phyloP scores from a whole-genome alignment of 2,113 vertebrate genomes.

The Seriola quinqueradiata region DNA sequence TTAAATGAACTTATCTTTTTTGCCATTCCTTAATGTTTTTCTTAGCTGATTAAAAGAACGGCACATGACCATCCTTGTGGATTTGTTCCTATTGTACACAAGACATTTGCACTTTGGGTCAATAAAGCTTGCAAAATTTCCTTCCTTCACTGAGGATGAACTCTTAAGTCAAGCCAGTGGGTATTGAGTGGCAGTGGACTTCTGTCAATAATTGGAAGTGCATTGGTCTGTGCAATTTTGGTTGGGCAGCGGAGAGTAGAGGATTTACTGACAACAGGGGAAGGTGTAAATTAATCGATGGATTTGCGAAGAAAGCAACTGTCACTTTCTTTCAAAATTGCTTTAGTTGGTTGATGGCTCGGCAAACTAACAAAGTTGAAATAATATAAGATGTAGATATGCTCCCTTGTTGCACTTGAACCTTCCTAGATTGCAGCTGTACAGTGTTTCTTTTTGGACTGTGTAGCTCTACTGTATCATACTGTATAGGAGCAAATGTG shows the following conservation, averaged over 20 bases:
- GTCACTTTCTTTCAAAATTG: background rate
- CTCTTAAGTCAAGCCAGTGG: slow-evolving; percentile 9
- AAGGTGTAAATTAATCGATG: background rate
- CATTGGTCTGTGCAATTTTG: slow-evolving; percentile 30
- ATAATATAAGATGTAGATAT: background rate
- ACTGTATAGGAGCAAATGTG: slow-evolving; percentile 9
- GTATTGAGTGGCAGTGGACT: slow-evolving; percentile 25
- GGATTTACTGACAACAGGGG: slow-evolving; percentile 7
- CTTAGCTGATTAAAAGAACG: background rate
- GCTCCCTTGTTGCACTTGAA: background rate
- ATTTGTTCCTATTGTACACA: background rate
- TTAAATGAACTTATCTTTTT: background rate
- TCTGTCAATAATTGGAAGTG: slow-evolving; percentile 42
- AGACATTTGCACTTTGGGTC: background rate
- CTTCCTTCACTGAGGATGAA: slow-evolving; percentile 11
- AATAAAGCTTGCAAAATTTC: background rate
- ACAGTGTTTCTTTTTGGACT: background rate
- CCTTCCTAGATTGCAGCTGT: background rate
- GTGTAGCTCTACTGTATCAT: background rate
- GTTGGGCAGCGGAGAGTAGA: slow-evolving; percentile 8
- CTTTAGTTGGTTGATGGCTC: background rate
- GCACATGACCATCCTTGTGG: background rate
- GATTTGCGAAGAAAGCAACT: slow-evolving; percentile 17
- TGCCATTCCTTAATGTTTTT: background rate
- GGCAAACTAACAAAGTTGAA: background rate